phyloP scores from a whole-genome alignment of 2,888 invertebrate genomes.

The Brachynemurus nebulosus region DNA sequence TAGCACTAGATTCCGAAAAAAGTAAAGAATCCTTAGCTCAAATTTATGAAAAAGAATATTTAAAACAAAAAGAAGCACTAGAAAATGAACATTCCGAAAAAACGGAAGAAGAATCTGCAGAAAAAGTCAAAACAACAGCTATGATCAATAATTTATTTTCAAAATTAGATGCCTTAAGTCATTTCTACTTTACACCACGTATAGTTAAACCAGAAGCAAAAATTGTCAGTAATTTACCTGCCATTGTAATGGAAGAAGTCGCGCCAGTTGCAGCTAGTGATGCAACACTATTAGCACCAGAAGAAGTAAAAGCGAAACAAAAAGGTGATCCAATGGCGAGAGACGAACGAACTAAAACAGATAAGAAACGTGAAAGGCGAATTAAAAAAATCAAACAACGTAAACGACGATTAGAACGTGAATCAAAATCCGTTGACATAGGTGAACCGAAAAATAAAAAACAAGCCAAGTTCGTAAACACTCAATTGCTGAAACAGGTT shows the following conservation, averaged over 20 bases:
- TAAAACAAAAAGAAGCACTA: conserved; percentile 46
- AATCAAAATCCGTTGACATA: conserved; percentile 36
- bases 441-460: conserved; percentile 38
- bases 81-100: conserved; percentile 41
- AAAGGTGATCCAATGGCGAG: conserved; percentile 43
- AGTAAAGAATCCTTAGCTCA: conserved; percentile 86
- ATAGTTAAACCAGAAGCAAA: conserved; percentile 73
- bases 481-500: conserved; percentile 46
- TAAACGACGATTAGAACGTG: conserved; percentile 35
- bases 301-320: conserved; percentile 59
- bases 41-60: conserved; percentile 82
- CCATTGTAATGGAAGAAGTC: conserved; percentile 89
- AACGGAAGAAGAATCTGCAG: conserved; percentile 52
- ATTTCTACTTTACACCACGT: conserved; percentile 90
- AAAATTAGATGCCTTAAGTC: conserved; percentile 83
- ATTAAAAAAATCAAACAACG: conserved; percentile 70
- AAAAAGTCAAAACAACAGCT: conserved; percentile 62
- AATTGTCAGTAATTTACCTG: conserved; percentile 81
- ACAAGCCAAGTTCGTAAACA: conserved; percentile 40
- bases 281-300: conserved; percentile 76
- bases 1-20: conserved; percentile 84
- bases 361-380: conserved; percentile 77
- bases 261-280: conserved; percentile 81
- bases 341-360: conserved; percentile 70
- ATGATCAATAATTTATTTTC: conserved; percentile 63